These are phyloP conservation scores for Hypocryptadius cinnamomeus DNA, from an alignment of 2,113 vertebrate genomes.

Conservation along the genomic window DNA sequence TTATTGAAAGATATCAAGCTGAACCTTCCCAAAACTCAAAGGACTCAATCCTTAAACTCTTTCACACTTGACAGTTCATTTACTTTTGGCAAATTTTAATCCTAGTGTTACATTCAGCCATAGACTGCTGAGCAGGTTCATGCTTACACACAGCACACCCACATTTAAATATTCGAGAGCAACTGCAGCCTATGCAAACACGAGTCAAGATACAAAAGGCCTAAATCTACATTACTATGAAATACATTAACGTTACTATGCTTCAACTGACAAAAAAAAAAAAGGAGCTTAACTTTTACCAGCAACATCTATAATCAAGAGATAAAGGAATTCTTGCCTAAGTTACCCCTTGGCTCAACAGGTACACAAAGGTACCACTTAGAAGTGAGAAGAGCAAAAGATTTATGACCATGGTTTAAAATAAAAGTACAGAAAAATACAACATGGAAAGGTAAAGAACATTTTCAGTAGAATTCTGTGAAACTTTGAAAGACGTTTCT, in stretches of 20 bases:
- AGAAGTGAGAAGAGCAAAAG: fast-evolving
- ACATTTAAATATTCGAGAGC: neutral
- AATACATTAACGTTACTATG: neutral
- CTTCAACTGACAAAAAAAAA: neutral
- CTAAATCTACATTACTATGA: neutral
- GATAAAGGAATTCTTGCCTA: neutral
- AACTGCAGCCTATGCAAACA: neutral
- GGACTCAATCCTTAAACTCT: neutral
- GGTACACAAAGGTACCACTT: neutral
- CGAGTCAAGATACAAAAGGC: neutral
- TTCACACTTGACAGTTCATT: neutral
- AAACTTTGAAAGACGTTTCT: neutral
- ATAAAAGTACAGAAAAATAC: neutral
- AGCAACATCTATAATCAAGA: neutral
- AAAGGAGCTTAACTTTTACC: neutral
- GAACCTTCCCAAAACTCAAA: neutral
- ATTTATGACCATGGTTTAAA: neutral
- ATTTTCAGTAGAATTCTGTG: neutral
- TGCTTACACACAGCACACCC: neutral
- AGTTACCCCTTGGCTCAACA: neutral
- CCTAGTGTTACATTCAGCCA: neutral
- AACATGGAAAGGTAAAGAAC: neutral
- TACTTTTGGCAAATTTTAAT: neutral
- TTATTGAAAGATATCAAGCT: neutral
- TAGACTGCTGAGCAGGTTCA: neutral